Conservation (phyloP, 2,888 invertebrate genomes). For the Tetragonisca angustula region DNA sequence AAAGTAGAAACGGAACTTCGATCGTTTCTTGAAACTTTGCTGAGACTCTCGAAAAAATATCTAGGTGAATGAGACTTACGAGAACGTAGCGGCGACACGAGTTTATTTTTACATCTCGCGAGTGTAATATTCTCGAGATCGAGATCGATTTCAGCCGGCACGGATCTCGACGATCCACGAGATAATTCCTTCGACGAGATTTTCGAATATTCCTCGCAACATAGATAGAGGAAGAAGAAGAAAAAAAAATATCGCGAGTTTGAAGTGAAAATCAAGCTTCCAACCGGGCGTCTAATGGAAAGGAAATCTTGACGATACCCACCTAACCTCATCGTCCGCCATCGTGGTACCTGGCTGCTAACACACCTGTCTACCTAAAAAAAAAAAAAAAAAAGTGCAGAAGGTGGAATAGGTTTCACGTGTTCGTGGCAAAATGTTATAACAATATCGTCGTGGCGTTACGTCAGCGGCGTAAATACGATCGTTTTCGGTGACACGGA, state of each 20-base stretch:
- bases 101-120: background rate
- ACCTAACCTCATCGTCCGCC: slow-evolving; percentile 98
- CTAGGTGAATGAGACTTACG: accelerated
- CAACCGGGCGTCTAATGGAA: background rate
- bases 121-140: too few species aligned
- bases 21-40: background rate
- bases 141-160: too few species aligned
- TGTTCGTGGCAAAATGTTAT: slow-evolving; percentile 6
- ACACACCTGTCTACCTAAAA: slow-evolving; percentile 87
- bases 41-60: background rate
- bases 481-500: slow-evolving; percentile 34
- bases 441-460: slow-evolving; percentile 25
- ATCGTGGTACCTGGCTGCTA: slow-evolving; percentile 87
- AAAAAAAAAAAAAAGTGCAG: slow-evolving; percentile 79
- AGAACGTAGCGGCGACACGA: background rate
- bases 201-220: background rate
- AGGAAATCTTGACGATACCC: slow-evolving; percentile 84
- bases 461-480: slow-evolving; percentile 13
- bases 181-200: background rate
- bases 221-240: too few species aligned
- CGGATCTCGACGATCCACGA: too few species aligned
- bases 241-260: background rate
- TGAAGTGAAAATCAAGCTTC: background rate
- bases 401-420: slow-evolving; percentile 32
- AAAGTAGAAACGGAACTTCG: too few species aligned